A percentile compares a stretch with the other conserved stretches of the same genome.
Evolutionary conservation across 2,797 vertebrate genomes (phyloP).

Genomic region (Eulemur coronatus): DNA sequence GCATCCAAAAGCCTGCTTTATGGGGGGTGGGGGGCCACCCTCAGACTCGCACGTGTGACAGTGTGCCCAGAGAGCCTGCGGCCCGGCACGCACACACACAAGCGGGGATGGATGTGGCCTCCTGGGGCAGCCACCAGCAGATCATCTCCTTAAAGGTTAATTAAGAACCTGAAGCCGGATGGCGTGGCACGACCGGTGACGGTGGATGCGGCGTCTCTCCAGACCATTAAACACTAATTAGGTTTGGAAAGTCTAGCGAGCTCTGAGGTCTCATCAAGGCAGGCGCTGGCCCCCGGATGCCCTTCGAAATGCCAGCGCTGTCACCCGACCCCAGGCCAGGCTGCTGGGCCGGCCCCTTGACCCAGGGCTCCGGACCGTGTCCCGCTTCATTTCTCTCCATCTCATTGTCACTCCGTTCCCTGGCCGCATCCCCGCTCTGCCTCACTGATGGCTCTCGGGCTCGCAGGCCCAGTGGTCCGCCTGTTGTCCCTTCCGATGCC

Average conservation of each 20-base stretch:
- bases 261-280: constrained; percentile 85
- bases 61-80: background rate
- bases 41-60: fast-evolving
- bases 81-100: background rate
- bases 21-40: background rate
- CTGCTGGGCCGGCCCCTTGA: background rate
- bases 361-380: background rate
- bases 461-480: background rate
- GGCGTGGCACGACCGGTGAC: constrained; percentile 80
- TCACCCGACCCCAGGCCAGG: constrained; percentile 39
- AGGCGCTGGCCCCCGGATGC: constrained; percentile 82
- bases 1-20: background rate
- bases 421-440: background rate
- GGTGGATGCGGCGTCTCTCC: constrained; percentile 85
- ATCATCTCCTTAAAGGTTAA: constrained; percentile 90
- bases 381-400: background rate
- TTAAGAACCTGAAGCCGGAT: constrained; percentile 87
- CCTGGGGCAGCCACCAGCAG: constrained; percentile 82
- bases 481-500: background rate
- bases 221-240: constrained; percentile 93
- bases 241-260: constrained; percentile 88
- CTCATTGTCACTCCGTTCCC: background rate
- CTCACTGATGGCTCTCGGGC: background rate
- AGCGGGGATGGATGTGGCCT: constrained; percentile 78
- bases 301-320: constrained; percentile 85